Conservation (phyloP, 2,113 vertebrate genomes). For the Bos indicus region DNA sequence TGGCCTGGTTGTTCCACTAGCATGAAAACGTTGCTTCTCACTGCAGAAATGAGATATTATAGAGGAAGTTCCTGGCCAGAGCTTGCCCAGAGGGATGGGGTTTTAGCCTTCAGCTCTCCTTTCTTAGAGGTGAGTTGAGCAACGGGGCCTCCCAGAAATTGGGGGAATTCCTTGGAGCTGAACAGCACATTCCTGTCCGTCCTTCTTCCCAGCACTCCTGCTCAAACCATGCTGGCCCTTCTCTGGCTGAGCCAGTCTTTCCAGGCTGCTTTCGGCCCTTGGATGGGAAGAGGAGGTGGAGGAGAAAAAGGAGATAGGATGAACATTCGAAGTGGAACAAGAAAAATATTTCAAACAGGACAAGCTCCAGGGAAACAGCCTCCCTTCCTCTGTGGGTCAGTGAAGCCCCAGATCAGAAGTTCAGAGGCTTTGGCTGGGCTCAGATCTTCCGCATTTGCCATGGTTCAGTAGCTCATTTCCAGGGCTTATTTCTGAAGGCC, state of each 20-base stretch:
- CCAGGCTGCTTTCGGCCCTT: background rate
- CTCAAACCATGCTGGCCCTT: background rate
- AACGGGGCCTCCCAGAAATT: background rate
- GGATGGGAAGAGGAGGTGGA: background rate
- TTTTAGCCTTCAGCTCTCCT: background rate
- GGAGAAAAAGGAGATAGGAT: background rate
- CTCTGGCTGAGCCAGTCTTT: background rate
- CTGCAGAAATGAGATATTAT: background rate
- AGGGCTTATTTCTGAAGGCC: slow-evolving; percentile 19
- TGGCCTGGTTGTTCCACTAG: background rate
- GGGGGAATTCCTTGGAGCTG: background rate
- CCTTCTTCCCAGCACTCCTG: background rate
- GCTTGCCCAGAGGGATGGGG: background rate
- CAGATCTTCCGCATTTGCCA: background rate
- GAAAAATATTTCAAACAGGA: background rate
- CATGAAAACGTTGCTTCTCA: background rate
- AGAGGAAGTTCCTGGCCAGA: background rate
- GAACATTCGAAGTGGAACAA: background rate
- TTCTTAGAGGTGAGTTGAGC: background rate
- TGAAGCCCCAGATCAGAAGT: background rate
- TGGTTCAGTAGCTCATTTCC: background rate
- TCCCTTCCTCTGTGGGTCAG: background rate
- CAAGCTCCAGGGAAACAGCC: background rate
- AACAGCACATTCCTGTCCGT: background rate
- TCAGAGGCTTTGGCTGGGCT: background rate